Base-by-base conservation (phyloP, 1,140 invertebrate species). In the Platorchestia sp. region DNA sequence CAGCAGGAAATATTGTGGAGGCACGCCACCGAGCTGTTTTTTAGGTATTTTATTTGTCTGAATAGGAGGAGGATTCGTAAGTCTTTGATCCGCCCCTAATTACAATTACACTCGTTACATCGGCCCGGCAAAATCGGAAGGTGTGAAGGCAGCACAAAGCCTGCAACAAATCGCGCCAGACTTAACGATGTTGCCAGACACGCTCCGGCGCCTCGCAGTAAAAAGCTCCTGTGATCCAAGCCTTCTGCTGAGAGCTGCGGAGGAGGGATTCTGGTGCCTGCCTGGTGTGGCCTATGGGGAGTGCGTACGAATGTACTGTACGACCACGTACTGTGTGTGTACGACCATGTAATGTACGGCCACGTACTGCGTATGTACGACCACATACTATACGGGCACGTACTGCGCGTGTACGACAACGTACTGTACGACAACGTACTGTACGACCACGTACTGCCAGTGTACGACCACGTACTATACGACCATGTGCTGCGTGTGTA, bases 101-200 rank as follows among this genome's bases (percentile, higher is more conserved):
- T 90, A 90, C 19, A 45, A 10, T 43, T 7, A 90, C 36, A 45
- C 87, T 90, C 44, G 87, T 90, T 90, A 90, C 87, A 90, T 90
- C 44, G 87, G 87, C 87, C 87, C 87, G 87, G 44, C 44, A 90
- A 90, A 90, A 42, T 42, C 87, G 44, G 41, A 42, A 90, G 44
- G 87, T 90, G 87, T 90, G 87, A 90, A 42, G 10, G 87, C 87
- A 90, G 7, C 87, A 90, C 87, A 90, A 90, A 90, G 87, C 87
- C 19, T 90, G 87, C 87, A 90, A 90, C 87, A 90, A 45, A 90
- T 90, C 44, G 87, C 87, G 36, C 41, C 87, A 75, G 59, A 75
- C 59, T 75, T 75, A 75, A 75, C 59, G 59, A 75, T 75, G 59
- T 75, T 75, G 59, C 59, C 59, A 22, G 59, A 10, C 59, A 75